Percentiles rank a stretch among this genome's conserved stretches.
Conservation (phyloP, 2,888 invertebrate species). For the Dermolepida albohirtum region DNA sequence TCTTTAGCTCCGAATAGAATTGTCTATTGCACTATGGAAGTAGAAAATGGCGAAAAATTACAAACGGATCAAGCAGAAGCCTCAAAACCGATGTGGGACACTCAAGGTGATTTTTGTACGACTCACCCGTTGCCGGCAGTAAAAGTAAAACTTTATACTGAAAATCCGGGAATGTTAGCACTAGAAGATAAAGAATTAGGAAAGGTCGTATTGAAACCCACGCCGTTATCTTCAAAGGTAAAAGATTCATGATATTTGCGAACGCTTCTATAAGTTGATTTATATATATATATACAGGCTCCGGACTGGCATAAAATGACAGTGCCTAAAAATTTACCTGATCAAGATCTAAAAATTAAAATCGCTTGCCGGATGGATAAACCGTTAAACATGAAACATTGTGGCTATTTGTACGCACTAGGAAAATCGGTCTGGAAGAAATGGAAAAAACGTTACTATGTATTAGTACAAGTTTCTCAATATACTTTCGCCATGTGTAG, state of each 20-base stretch:
- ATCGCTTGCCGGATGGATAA: slow-evolving; percentile 99
- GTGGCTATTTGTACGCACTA: slow-evolving; percentile 91
- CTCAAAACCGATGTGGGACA: slow-evolving; percentile 99
- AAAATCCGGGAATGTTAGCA: slow-evolving; percentile 97
- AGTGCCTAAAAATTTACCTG: slow-evolving; percentile 93
- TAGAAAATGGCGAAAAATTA: slow-evolving; percentile 98
- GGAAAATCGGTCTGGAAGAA: slow-evolving; percentile 99
- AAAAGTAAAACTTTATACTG: slow-evolving; percentile 97
- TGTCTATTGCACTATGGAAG: slow-evolving; percentile 99
- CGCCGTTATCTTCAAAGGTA: slow-evolving; percentile 88
- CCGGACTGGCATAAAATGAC: slow-evolving; percentile 99
- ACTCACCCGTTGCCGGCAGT: slow-evolving; percentile 97
- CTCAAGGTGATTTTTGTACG: slow-evolving; percentile 99
- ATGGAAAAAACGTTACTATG: slow-evolving; percentile 99
- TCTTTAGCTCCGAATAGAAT: slow-evolving; percentile 96
- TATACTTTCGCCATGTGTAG: slow-evolving; percentile 99
- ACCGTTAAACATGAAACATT: slow-evolving; percentile 99
- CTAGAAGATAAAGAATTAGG: slow-evolving; percentile 99
- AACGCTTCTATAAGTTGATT: slow-evolving; percentile 22
- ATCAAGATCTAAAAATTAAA: slow-evolving; percentile 96
- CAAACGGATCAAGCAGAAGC: slow-evolving; percentile 99
- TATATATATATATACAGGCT: slow-evolving; percentile 67
- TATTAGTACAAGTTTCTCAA: slow-evolving; percentile 98
- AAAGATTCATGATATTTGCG: slow-evolving; percentile 36
- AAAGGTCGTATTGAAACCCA: slow-evolving; percentile 89